phyloP scores from a whole-genome alignment of 1,140 invertebrate genomes.

The Myzus persicae region DNA sequence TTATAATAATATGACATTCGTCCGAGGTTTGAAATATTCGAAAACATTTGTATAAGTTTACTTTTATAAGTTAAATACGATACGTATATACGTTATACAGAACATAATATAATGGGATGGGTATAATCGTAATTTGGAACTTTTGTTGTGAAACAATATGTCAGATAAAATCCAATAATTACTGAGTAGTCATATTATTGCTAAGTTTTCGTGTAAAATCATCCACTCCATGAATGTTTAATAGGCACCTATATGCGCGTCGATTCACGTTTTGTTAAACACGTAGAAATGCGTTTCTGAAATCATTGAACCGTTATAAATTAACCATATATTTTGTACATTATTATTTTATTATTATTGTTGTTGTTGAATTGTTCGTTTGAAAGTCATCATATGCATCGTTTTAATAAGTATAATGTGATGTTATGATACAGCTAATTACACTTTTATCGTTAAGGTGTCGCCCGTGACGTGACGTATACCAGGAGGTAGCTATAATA shows the following conservation, averaged over 20 bases:
- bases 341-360: background rate
- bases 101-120: background rate
- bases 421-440: slow-evolving; percentile 17
- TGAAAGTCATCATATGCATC: background rate
- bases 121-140: background rate
- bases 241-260: background rate
- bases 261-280: background rate
- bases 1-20: background rate
- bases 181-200: background rate
- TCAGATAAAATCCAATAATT: background rate
- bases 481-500: background rate
- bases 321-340: slow-evolving; percentile 26
- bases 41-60: too few relatives aligned
- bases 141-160: background rate
- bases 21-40: background rate
- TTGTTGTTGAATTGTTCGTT: background rate
- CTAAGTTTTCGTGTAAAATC: background rate
- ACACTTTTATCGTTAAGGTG: background rate
- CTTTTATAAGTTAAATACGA: background rate
- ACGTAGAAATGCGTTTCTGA: background rate
- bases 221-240: background rate
- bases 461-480: background rate
- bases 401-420: background rate
- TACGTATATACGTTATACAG: background rate
- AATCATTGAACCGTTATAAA: slow-evolving; percentile 30